These are phyloP conservation scores for Hirundo rustica DNA, from an alignment of 2,797 vertebrate species.

Conservation along the genomic window DNA sequence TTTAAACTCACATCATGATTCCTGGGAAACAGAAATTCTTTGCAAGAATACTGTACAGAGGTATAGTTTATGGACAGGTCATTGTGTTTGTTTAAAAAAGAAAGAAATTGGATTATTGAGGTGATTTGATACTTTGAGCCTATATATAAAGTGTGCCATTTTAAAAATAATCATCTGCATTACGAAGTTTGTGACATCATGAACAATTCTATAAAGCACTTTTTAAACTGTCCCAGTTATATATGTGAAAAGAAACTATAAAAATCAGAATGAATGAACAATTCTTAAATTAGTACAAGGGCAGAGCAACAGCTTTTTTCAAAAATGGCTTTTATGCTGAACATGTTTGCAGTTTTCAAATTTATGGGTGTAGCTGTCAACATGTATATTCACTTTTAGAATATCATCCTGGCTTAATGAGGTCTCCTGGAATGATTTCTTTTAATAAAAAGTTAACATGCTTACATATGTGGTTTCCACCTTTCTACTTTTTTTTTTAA, in stretches of 20 bases:
- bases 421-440: slow-evolving; percentile 74
- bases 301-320: slow-evolving; percentile 62
- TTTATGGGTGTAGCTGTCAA: slow-evolving; percentile 74
- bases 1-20: not conserved
- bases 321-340: slow-evolving; percentile 66
- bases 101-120: not conserved
- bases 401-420: slow-evolving; percentile 72
- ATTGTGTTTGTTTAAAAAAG: not conserved
- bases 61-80: not conserved
- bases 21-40: not conserved
- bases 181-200: slow-evolving; percentile 16
- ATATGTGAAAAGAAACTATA: slow-evolving; percentile 52
- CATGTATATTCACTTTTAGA: slow-evolving; percentile 73
- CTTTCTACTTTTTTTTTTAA: slow-evolving; percentile 7
- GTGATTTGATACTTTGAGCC: not conserved
- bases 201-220: not conserved
- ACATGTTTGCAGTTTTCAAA: slow-evolving; percentile 71
- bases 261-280: slow-evolving; percentile 66
- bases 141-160: not conserved
- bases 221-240: slow-evolving; percentile 55
- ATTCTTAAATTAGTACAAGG: slow-evolving; percentile 68
- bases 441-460: slow-evolving; percentile 72
- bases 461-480: slow-evolving; percentile 66
- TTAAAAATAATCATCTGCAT: slow-evolving; percentile 18
- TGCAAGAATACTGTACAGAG: not conserved